phyloP scores from a whole-genome alignment of 2,888 invertebrate species.

The Platypus cylindrus region DNA sequence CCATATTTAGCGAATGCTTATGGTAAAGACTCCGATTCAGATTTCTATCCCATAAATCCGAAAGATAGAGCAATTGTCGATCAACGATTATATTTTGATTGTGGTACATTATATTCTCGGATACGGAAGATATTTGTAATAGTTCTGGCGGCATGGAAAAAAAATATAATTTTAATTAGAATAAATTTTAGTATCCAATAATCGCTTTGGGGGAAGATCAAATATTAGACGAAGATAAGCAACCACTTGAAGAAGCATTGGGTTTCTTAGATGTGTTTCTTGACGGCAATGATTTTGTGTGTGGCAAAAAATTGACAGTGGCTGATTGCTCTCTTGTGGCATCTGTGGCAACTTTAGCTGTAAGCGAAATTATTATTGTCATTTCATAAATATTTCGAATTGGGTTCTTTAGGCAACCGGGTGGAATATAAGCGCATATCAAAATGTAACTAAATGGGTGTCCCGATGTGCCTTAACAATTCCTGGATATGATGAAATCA shows the following conservation, averaged over 20 bases:
- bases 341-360: constrained; percentile 42
- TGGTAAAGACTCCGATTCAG: constrained; percentile 42
- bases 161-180: not conserved
- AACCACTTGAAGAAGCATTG: constrained; percentile 45
- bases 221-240: constrained; percentile 40
- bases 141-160: constrained; percentile 22
- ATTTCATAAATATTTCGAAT: too few relatives aligned
- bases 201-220: constrained; percentile 45
- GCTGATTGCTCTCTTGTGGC: constrained; percentile 51
- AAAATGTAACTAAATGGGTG: constrained; percentile 47
- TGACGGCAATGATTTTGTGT: constrained; percentile 44
- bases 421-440: constrained; percentile 44
- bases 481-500: constrained; percentile 44
- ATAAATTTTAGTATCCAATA: constrained; percentile 42
- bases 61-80: constrained; percentile 45
- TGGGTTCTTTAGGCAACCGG: constrained; percentile 40
- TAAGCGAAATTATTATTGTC: constrained; percentile 29
- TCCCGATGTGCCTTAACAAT: constrained; percentile 41
- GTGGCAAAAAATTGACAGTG: constrained; percentile 47
- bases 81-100: constrained; percentile 50
- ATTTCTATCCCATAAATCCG: constrained; percentile 46
- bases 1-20: constrained; percentile 49
- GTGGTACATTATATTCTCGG: constrained; percentile 47
- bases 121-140: constrained; percentile 51
- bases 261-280: constrained; percentile 47